Evolutionary conservation across 2,113 vertebrate genomes (phyloP), one percentile per base, ranked within the genome.

Genomic region (Nannospalax galili): DNA sequence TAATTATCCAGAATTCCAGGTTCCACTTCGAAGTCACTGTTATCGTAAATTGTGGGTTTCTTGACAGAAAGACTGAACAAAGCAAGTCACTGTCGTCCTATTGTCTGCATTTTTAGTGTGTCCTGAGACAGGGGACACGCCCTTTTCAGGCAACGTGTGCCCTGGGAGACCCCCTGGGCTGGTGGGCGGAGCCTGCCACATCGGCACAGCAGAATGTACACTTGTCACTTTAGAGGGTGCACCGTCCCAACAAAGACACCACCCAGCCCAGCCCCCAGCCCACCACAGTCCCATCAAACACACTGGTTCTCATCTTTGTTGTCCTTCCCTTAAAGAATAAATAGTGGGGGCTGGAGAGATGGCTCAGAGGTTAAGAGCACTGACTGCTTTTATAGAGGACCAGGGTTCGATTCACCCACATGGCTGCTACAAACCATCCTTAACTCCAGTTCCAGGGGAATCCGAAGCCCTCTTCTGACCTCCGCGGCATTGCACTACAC

Each of bases 1-100:
- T 93, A 73, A 84, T 89, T 75, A 65, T 48, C 73, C 35, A 81
- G 37, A 64, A 45, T 8, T 30, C 69, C 58, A 24, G 24, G 48
- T 74, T 67, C 52, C 74, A 3, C 91, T 89, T 69, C n/a, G 62
- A 17, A 91, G 74, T 81, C 64, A 73, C 7, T 77, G 32, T 72
- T 11, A 70, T 28, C 19, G 37, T n/a, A 52, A 85, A 81, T 77
- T 81, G 37, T 78, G 60, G 73, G 26, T 67, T 92, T 91, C 69
- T 78, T 88, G 37, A 91, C 73, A 60, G n/a, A 93, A 92, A 90
- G 52, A 58, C 91, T 64, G 79, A 85, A 58, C 24, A 88, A 75
- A 77, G 22, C 37, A 78, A 91, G 56, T 86, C 40, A 56, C 90
- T 70, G 74, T 88, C 64, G 90, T 42, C 11, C 37, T 91, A 42